Base-by-base conservation (phyloP, 2,113 vertebrate genomes). In the Polypterus senegalus region DNA sequence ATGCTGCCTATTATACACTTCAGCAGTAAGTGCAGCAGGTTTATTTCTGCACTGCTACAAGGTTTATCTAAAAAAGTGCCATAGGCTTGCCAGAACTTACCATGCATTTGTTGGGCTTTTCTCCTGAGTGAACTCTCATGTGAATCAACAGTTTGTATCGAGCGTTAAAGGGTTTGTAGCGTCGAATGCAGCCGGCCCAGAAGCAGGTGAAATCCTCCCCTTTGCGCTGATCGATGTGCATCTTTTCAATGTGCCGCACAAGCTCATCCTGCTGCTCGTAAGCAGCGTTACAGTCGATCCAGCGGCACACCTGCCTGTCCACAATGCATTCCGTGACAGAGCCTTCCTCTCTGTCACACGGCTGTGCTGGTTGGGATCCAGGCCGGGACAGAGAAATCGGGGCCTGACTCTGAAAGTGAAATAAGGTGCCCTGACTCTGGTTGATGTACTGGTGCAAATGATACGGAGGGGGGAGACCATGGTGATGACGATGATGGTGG, bases 71-170 rank as follows among this genome's bases (percentile, higher is more conserved):
- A 11, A 54, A 54, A 54, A 4, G 53, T 11, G 9, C 3, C 11
- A 27, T 4, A 9, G 43, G 55, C 48, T 54, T 67, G 9, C 59
- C 46, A 47, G 47, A 66, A 93, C 95, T 97, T 80, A 99, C 96
- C 96, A 98, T 99, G 58, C 96, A 99, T 76, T 97, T 99, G 88
- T 99, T 99, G 58, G 96, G 96, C 78, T 99, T 99, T 79, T 98
- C 96, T 58, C 96, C 96, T 1, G 96, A 99, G 81, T 99, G 96
- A 72, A 99, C 96, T 66, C 95, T 90, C 95, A 99, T 99, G 77
- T 99, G 96, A 80, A 99, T 99, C 74, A 99, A 91, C 77, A 99
- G 88, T 81, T 99, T 99, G 87, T 99, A 99, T 71, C 96, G 96
- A 54, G 96, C 96, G 7, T 99, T 99, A 86, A 99, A 99, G 72